phyloP scores from a whole-genome alignment of 2,888 invertebrate species.

The Eretmocerus hayati region DNA sequence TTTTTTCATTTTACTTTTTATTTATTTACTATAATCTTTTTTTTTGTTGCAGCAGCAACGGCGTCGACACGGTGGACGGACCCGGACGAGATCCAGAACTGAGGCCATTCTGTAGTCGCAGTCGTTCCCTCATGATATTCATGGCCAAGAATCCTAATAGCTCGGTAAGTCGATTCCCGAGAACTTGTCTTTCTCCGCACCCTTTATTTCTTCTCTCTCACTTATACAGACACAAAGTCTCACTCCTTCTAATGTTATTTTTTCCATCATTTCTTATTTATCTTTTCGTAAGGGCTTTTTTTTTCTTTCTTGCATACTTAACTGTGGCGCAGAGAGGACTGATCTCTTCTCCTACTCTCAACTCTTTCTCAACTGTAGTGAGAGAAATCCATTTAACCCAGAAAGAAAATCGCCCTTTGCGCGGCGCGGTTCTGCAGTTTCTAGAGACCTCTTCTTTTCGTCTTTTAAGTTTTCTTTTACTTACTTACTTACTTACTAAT shows the following conservation, averaged over 20 bases:
- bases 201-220: not conserved
- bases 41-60: slow-evolving; percentile 26
- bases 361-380: not conserved
- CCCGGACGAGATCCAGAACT: slow-evolving; percentile 45
- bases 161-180: slow-evolving; percentile 34
- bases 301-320: not conserved
- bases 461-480: no score
- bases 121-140: slow-evolving; percentile 44
- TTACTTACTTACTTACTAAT: no score
- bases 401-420: slow-evolving; percentile 14
- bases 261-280: not conserved
- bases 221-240: no score
- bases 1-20: no score
- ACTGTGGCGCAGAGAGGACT: no score
- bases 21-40: slow-evolving; percentile 5
- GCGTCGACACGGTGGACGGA: slow-evolving; percentile 46
- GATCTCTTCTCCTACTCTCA: not conserved
- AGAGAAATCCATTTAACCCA: slow-evolving; percentile 19
- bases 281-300: not conserved
- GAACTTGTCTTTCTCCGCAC: slow-evolving; percentile 10
- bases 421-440: no score
- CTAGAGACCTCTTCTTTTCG: no score
- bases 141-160: slow-evolving; percentile 44
- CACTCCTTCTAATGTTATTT: not conserved
- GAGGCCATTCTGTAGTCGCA: slow-evolving; percentile 46